A percentile compares a stretch with the other conserved stretches of the same genome.
Conservation (phyloP, 2,888 invertebrate genomes). For the Frankliniella intonsa region DNA sequence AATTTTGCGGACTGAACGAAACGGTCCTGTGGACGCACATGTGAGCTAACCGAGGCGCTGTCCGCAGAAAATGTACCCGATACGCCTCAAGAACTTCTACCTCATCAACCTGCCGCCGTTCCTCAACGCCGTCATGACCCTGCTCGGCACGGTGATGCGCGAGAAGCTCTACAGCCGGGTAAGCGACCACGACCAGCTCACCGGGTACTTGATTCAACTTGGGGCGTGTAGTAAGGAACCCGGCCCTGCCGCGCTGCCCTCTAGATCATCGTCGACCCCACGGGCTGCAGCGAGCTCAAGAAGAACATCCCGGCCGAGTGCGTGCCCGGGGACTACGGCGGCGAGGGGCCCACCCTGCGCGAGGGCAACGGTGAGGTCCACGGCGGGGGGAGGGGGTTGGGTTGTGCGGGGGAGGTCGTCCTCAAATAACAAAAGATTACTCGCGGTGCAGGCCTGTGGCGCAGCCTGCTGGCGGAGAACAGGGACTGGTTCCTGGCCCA, state of each 20-base stretch:
- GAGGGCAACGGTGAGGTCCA: conserved; percentile 42
- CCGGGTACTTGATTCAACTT: neutral
- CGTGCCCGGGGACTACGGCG: conserved; percentile 76
- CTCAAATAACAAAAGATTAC: neutral
- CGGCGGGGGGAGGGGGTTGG: neutral
- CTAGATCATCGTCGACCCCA: conserved; percentile 63
- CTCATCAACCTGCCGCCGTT: conserved; percentile 76
- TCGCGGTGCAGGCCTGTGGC: conserved; percentile 40
- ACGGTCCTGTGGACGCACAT: too few species aligned
- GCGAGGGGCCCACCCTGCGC: conserved; percentile 43
- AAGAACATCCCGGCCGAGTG: conserved; percentile 72
- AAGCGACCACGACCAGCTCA: conserved; percentile 40
- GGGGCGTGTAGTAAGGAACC: neutral
- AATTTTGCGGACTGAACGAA: too few species aligned
- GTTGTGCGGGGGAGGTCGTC: neutral
- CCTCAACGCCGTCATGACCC: conserved; percentile 71
- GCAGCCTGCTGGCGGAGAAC: conserved; percentile 40
- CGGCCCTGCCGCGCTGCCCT: neutral
- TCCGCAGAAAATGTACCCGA: conserved; percentile 71
- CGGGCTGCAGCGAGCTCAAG: conserved; percentile 62
- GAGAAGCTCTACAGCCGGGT: conserved; percentile 78
- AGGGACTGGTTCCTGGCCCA: conserved; percentile 41
- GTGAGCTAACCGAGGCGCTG: too few species aligned
- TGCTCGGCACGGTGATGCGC: conserved; percentile 78
- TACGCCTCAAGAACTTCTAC: conserved; percentile 79